phyloP scores from a whole-genome alignment of 2,888 invertebrate species.

The Micoletzkya japonica region DNA sequence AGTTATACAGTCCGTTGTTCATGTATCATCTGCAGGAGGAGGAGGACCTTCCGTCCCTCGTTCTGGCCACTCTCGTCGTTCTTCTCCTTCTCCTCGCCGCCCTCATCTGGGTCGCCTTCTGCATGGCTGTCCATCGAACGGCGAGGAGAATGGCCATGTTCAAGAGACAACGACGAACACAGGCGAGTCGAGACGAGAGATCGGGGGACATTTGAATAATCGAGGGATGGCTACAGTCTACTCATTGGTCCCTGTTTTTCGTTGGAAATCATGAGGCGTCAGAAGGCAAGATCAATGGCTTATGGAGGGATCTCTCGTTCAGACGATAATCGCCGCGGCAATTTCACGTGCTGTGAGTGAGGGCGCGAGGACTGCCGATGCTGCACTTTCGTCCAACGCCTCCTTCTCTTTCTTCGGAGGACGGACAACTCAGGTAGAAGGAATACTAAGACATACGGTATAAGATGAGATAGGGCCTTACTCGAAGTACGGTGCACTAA shows the following conservation, averaged over 20 bases:
- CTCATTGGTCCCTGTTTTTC: too few relatives aligned
- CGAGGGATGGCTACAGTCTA: too few relatives aligned
- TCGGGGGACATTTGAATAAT: too few relatives aligned
- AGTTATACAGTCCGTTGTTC: too few relatives aligned
- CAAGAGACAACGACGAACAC: conserved; percentile 25
- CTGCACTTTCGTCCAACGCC: background rate
- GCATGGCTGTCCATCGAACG: conserved; percentile 25
- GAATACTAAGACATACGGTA: too few relatives aligned
- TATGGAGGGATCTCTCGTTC: too few relatives aligned
- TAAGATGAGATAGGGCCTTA: too few relatives aligned
- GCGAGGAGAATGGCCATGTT: conserved; percentile 25
- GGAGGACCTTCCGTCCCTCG: conserved; percentile 7
- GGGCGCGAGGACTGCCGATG: background rate
- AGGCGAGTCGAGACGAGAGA: conserved; percentile 3
- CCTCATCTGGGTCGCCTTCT: conserved; percentile 26
- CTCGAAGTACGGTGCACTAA: too few relatives aligned
- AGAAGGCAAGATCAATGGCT: too few relatives aligned
- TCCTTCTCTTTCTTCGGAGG: background rate
- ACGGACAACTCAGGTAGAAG: background rate
- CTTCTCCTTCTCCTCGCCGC: conserved; percentile 23
- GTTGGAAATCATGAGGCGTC: too few relatives aligned
- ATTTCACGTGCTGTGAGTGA: conserved; percentile 19
- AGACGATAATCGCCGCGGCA: conserved; percentile 21
- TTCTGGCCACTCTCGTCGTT: conserved; percentile 19
- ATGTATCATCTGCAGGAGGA: too few relatives aligned